These are phyloP conservation scores for Erinaceus europaeus DNA, from an alignment of 2,113 vertebrate species.

Conservation along the genomic window DNA sequence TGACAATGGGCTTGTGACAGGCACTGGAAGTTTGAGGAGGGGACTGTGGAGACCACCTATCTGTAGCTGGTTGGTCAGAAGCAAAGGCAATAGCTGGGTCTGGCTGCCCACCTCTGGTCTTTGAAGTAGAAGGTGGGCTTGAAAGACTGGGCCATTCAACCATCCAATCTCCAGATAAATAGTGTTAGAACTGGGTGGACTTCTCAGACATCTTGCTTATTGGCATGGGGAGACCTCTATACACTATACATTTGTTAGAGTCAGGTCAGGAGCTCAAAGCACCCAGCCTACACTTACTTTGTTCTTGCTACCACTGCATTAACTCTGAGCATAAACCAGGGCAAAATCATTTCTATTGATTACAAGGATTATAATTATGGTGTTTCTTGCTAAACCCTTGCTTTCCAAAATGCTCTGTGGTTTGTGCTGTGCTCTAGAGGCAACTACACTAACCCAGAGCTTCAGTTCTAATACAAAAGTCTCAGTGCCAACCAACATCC, in stretches of 20 bases:
- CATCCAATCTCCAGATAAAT: neutral
- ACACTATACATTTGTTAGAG: too few species aligned
- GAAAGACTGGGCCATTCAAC: neutral
- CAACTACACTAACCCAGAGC: neutral
- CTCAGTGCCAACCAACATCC: neutral
- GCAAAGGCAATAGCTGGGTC: too few species aligned
- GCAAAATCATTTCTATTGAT: neutral
- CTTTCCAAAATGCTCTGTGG: neutral
- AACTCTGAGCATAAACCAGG: neutral
- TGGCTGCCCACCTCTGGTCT: too few species aligned
- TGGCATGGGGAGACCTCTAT: neutral
- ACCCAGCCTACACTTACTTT: too few species aligned
- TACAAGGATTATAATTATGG: neutral
- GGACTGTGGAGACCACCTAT: neutral
- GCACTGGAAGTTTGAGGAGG: neutral
- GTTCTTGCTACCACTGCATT: neutral
- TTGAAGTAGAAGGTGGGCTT: neutral
- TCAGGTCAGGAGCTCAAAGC: too few species aligned
- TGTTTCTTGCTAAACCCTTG: neutral
- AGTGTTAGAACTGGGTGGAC: neutral
- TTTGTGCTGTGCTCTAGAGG: neutral
- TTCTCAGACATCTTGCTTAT: neutral
- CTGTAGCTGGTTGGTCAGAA: neutral
- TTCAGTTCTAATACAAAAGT: neutral
- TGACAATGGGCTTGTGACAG: neutral